Evolutionary conservation across 2,113 vertebrate genomes (phyloP).

Genomic region (Corythaeola cristata): DNA sequence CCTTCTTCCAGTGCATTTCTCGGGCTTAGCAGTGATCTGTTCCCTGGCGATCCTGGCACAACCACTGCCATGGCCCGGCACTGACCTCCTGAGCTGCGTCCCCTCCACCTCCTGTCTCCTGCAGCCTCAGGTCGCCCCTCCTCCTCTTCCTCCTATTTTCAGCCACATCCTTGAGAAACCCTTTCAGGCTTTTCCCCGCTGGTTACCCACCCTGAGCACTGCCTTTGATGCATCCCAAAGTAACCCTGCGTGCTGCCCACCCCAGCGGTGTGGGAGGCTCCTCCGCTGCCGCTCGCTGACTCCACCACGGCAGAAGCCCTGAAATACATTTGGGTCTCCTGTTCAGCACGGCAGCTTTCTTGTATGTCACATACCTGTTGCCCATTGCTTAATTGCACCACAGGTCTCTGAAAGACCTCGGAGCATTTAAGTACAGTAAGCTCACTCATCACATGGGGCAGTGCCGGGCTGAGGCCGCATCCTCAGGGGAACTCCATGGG

Average conservation of each 20-base stretch:
- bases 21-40: neutral
- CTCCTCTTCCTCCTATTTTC: neutral
- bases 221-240: neutral
- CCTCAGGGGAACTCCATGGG: neutral
- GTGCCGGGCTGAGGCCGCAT: neutral
- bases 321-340: neutral
- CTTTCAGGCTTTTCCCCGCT: neutral
- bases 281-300: rapidly evolving
- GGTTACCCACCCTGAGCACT: neutral
- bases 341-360: neutral
- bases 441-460: neutral
- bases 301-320: neutral
- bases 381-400: neutral
- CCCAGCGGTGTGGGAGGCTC: neutral
- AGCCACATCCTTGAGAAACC: neutral
- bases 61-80: neutral
- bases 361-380: neutral
- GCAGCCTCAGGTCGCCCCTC: neutral
- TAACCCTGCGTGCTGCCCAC: neutral
- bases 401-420: neutral
- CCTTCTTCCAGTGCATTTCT: neutral
- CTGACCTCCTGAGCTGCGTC: neutral
- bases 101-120: neutral
- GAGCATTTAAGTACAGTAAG: neutral
- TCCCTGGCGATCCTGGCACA: neutral